Conservation (phyloP, 2,888 invertebrate genomes). For the Sarcophaga rosellei region DNA sequence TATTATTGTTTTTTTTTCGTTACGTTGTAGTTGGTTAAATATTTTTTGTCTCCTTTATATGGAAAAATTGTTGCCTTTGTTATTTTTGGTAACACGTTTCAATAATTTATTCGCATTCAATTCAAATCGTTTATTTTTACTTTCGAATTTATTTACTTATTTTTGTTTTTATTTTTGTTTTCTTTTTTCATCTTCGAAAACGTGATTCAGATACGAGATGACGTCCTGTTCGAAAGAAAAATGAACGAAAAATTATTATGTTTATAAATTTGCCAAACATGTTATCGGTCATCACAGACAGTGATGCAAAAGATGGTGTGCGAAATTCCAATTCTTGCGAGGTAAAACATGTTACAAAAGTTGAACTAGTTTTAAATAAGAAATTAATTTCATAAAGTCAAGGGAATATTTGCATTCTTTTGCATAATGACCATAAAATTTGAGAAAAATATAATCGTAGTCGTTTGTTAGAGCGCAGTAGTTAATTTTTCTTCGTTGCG, state of each 20-base stretch:
- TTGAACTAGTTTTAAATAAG: no score
- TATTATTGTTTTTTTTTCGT: neutral
- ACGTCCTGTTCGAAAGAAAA: no score
- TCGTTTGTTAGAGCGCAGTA: no score
- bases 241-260: conserved; percentile 41
- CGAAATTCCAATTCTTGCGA: no score
- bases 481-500: no score
- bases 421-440: no score
- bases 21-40: conserved; percentile 36
- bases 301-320: no score
- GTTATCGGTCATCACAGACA: no score
- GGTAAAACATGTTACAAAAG: no score
- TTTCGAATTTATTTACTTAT: neutral
- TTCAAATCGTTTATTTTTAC: conserved; percentile 7
- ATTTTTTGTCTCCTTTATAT: conserved; percentile 45
- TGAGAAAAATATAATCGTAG: no score
- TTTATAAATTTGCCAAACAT: conserved; percentile 27
- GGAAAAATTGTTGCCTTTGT: conserved; percentile 29
- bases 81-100: conserved; percentile 59
- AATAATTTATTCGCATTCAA: conserved; percentile 63
- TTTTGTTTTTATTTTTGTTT: neutral
- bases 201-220: conserved; percentile 49
- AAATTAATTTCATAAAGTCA: no score
- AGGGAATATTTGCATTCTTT: no score
- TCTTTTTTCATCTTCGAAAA: conserved; percentile 18